Conservation (phyloP, 2,797 vertebrate species). For the Otus scops region DNA sequence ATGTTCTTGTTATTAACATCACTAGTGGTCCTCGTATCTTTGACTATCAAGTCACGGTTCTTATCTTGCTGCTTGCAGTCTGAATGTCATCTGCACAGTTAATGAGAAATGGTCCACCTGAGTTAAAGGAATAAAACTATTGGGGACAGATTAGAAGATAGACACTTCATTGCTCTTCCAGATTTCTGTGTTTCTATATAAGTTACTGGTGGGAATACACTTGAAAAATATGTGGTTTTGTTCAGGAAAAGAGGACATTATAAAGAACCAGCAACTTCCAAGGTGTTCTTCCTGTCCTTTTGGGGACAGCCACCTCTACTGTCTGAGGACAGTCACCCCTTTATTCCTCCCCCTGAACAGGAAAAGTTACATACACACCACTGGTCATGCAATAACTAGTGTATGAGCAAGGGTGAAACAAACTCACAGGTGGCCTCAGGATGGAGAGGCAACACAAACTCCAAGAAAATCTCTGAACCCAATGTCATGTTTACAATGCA, state of each 20-base stretch:
- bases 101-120: background rate
- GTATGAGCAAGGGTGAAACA: background rate
- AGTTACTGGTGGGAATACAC: background rate
- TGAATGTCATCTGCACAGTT: background rate
- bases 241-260: background rate
- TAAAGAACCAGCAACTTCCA: background rate
- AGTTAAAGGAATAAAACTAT: background rate
- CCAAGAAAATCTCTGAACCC: background rate
- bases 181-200: background rate
- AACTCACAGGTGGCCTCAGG: background rate
- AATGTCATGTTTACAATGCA: background rate
- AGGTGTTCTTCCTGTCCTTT: background rate
- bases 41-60: background rate
- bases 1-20: background rate
- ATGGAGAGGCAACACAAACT: background rate
- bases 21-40: background rate
- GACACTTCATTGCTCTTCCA: background rate
- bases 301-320: background rate
- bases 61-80: background rate
- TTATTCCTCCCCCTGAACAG: background rate
- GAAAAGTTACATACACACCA: background rate
- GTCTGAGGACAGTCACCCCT: background rate
- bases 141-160: background rate
- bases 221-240: background rate
- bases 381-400: background rate